Conservation (phyloP, 2,113 vertebrate species). For the Xenopus borealis region DNA sequence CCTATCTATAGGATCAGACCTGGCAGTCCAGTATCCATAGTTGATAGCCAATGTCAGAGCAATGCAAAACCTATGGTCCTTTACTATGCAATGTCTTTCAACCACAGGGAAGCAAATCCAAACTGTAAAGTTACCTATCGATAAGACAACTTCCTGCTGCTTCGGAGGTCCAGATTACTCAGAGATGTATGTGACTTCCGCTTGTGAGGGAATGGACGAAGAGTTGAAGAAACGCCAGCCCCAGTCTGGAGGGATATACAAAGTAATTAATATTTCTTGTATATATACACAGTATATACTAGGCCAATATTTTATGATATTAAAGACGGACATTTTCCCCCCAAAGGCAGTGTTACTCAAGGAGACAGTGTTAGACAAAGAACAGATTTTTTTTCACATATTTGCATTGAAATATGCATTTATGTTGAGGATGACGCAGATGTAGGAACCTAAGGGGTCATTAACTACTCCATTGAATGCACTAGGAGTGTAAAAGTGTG, state of each 20-base stretch:
- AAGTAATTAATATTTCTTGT: conserved; percentile 59
- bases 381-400: no score
- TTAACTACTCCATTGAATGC: no score
- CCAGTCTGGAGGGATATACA: conserved; percentile 79
- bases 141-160: conserved; percentile 86
- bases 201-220: conserved; percentile 68
- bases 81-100: not conserved
- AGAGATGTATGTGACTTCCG: conserved; percentile 88
- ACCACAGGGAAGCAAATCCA: conserved; percentile 78
- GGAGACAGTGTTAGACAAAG: no score
- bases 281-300: not conserved
- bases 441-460: no score
- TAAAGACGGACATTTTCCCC: not conserved
- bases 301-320: not conserved
- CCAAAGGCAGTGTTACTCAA: not conserved
- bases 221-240: conserved; percentile 66
- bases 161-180: conserved; percentile 88
- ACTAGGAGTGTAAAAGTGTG: no score
- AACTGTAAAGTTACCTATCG: conserved; percentile 78
- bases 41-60: no score
- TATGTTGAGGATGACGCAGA: no score
- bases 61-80: no score
- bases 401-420: no score
- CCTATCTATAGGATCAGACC: no score
- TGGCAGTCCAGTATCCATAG: no score